Percentiles rank a stretch among this genome's conserved stretches.
phyloP scores from a whole-genome alignment of 2,888 invertebrate species.

The Drosophila flavopinicola region DNA sequence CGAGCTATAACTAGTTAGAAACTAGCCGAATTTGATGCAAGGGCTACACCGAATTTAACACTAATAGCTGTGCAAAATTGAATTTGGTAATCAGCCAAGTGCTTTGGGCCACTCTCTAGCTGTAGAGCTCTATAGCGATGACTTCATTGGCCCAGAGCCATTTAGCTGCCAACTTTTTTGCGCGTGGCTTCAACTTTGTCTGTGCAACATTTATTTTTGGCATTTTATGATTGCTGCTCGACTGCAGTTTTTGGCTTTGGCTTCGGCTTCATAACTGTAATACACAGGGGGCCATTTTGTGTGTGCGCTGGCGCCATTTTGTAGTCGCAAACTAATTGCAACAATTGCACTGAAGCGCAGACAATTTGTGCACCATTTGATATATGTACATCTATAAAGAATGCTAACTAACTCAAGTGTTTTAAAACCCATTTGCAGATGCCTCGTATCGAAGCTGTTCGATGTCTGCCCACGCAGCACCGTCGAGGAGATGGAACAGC shows the following conservation, averaged over 20 bases:
- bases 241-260: conserved; percentile 45
- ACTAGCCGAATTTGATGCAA: conserved; percentile 15
- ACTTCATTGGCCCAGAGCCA: conserved; percentile 65
- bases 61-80: conserved; percentile 51
- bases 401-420: conserved; percentile 14
- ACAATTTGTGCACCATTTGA: conserved; percentile 11
- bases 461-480: conserved; percentile 97
- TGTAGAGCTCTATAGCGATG: conserved; percentile 54
- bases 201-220: conserved; percentile 72
- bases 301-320: conserved; percentile 33
- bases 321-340: conserved; percentile 42
- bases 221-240: conserved; percentile 66
- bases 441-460: conserved; percentile 96
- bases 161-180: conserved; percentile 58
- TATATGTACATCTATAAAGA: background rate
- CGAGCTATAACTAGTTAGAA: conserved; percentile 1
- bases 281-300: conserved; percentile 18
- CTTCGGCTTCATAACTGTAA: conserved; percentile 47
- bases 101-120: conserved; percentile 23
- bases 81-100: conserved; percentile 65
- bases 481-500: conserved; percentile 95
- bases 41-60: conserved; percentile 34
- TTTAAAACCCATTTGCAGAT: conserved; percentile 85
- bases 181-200: conserved; percentile 63
- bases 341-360: conserved; percentile 7